A percentile compares a stretch with the other conserved stretches of the same genome.
Conservation (phyloP, 2,888 invertebrate species). For the Caenorhabditis sp. region DNA sequence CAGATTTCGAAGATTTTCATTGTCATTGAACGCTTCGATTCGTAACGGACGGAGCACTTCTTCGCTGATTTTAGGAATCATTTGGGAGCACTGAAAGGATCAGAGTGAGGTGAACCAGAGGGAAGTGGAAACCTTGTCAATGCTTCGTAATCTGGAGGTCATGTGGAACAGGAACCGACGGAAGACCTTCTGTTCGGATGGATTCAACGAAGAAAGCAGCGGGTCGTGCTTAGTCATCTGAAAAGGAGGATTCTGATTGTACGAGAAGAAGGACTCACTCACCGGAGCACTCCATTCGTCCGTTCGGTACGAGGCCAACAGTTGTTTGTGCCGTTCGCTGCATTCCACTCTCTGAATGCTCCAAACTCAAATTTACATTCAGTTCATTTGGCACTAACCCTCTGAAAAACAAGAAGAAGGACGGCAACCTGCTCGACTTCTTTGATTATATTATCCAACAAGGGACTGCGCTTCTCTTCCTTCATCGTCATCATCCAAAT, state of each 20-base stretch:
- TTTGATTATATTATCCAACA: slow-evolving; percentile 33
- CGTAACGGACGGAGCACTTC: slow-evolving; percentile 17
- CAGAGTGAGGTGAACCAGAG: too few relatives aligned
- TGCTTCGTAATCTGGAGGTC: slow-evolving; percentile 15
- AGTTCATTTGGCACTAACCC: not conserved
- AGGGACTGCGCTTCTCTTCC: slow-evolving; percentile 20
- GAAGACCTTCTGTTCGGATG: slow-evolving; percentile 35
- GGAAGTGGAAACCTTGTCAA: slow-evolving; percentile 8
- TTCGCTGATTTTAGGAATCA: slow-evolving; percentile 28
- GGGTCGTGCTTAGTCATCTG: slow-evolving; percentile 27
- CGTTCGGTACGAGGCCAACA: slow-evolving; percentile 19
- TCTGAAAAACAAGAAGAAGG: slow-evolving; percentile 26
- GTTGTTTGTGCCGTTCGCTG: slow-evolving; percentile 37
- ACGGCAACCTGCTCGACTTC: slow-evolving; percentile 43
- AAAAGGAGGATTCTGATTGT: not conserved
- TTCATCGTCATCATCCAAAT: slow-evolving; percentile 51
- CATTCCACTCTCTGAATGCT: slow-evolving; percentile 31
- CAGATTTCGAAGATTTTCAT: slow-evolving; percentile 6
- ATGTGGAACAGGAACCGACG: slow-evolving; percentile 36
- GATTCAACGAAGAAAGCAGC: slow-evolving; percentile 24
- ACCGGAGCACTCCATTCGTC: slow-evolving; percentile 38
- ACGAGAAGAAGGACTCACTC: too few relatives aligned
- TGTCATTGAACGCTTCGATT: slow-evolving; percentile 33
- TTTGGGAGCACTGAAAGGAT: slow-evolving; percentile 23
- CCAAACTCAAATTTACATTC: not conserved